A percentile compares a stretch with the other conserved stretches of the same genome.
Evolutionary conservation across 2,888 invertebrate species (phyloP).

Genomic region (Pseudolycoriella hygida): DNA sequence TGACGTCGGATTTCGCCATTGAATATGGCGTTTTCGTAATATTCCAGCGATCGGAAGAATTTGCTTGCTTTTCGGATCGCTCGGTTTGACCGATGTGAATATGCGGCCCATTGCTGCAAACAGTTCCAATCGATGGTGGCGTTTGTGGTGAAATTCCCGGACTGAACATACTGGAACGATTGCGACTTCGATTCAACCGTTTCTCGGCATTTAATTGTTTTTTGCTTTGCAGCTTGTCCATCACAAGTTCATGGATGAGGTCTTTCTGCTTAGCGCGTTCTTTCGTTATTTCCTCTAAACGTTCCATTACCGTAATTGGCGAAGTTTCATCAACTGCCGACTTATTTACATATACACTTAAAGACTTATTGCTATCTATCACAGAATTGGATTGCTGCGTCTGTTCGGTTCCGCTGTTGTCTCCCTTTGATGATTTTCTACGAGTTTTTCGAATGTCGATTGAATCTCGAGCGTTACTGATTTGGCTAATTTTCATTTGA

Average conservation of each 20-base stretch:
- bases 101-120: not conserved
- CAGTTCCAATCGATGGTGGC: not conserved
- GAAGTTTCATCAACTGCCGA: not conserved
- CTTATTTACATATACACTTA: conserved; percentile 10
- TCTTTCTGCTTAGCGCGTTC: conserved; percentile 70
- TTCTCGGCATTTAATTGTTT: conserved; percentile 43
- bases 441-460: conserved; percentile 42
- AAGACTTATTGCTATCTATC: conserved; percentile 19
- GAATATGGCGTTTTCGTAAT: not conserved
- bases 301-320: conserved; percentile 41
- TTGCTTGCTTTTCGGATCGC: not conserved
- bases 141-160: not conserved
- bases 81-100: not conserved
- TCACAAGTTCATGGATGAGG: conserved; percentile 63
- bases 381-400: conserved; percentile 14
- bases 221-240: conserved; percentile 56
- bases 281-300: conserved; percentile 58
- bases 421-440: conserved; percentile 33
- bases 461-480: conserved; percentile 49
- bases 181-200: conserved; percentile 39
- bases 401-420: conserved; percentile 4
- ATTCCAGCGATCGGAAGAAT: not conserved
- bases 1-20: not conserved
- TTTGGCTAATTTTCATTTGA: conserved; percentile 49
- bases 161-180: conserved; percentile 18